These are phyloP conservation scores for Clitarchus hookeri DNA, from an alignment of 2,888 invertebrate species.

Conservation along the genomic window DNA sequence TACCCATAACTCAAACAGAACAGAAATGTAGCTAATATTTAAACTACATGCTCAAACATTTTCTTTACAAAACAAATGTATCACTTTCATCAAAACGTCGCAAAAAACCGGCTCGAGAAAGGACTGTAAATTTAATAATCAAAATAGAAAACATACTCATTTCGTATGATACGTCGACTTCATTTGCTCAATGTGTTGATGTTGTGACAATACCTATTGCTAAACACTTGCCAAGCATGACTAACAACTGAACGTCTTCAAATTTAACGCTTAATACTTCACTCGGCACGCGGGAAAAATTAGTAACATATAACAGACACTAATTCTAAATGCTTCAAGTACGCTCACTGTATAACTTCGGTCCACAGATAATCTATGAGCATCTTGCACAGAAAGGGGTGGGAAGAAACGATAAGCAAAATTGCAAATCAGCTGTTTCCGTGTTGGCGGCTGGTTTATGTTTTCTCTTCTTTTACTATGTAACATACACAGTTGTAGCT, in stretches of 20 bases:
- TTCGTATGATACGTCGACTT: not conserved
- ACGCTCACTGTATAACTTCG: not conserved
- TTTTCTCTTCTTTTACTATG: not conserved
- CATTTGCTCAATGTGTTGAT: not conserved
- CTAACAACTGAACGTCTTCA: slow-evolving; percentile 9
- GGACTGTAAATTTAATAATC: no score
- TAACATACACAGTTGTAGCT: not conserved
- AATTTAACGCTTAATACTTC: not conserved
- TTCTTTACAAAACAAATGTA: no score
- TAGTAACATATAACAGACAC: not conserved
- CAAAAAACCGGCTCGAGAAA: no score
- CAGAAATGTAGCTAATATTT: no score
- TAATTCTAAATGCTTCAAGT: not conserved
- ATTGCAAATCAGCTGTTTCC: not conserved
- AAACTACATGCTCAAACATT: no score
- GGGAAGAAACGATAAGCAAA: not conserved
- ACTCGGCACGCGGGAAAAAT: not conserved
- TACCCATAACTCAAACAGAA: no score
- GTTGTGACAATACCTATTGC: not conserved
- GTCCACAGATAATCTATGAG: not conserved
- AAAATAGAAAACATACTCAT: not conserved
- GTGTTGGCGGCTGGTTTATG: not conserved
- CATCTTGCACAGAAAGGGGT: not conserved
- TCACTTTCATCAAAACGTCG: no score
- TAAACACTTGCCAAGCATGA: slow-evolving; percentile 5